A percentile compares a stretch with the other conserved stretches of the same genome.
These are phyloP conservation scores for Apeira syringaria DNA, from an alignment of 2,888 invertebrate species.

Conservation along the genomic window DNA sequence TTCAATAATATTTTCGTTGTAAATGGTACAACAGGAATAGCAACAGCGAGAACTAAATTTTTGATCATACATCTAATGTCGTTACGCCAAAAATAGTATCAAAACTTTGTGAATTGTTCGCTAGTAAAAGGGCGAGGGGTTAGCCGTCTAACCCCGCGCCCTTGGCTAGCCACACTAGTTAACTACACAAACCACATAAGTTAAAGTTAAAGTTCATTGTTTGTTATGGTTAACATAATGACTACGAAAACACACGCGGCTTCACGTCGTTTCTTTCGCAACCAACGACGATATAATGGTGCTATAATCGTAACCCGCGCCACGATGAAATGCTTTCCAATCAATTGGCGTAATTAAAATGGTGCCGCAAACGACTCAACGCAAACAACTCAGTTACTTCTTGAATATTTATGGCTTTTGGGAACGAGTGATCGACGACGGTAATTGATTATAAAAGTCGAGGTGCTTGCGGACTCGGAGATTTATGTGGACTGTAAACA, in stretches of 20 bases:
- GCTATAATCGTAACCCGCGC: constrained; percentile 41
- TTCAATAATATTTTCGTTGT: too few relatives aligned
- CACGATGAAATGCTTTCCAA: constrained; percentile 50
- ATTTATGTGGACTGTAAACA: constrained; percentile 68
- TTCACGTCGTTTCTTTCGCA: constrained; percentile 24
- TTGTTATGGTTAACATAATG: constrained; percentile 23
- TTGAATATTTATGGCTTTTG: constrained; percentile 64
- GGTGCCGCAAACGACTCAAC: constrained; percentile 53
- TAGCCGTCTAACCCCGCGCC: too few relatives aligned
- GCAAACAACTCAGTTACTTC: constrained; percentile 57
- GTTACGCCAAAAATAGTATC: too few relatives aligned
- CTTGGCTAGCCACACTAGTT: too few relatives aligned
- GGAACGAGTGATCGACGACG: constrained; percentile 61
- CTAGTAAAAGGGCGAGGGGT: too few relatives aligned
- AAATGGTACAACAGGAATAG: too few relatives aligned
- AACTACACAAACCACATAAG: too few relatives aligned
- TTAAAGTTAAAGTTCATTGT: constrained; percentile 19
- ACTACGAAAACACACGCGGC: constrained; percentile 25
- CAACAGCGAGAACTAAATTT: too few relatives aligned
- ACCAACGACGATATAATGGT: constrained; percentile 36
- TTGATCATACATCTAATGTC: too few relatives aligned
- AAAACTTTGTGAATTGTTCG: too few relatives aligned
- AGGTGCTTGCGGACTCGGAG: constrained; percentile 58
- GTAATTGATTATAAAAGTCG: constrained; percentile 78
- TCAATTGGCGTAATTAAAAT: constrained; percentile 64